Base-by-base conservation (phyloP, 2,888 invertebrate species). In the Drosophila limbata region DNA sequence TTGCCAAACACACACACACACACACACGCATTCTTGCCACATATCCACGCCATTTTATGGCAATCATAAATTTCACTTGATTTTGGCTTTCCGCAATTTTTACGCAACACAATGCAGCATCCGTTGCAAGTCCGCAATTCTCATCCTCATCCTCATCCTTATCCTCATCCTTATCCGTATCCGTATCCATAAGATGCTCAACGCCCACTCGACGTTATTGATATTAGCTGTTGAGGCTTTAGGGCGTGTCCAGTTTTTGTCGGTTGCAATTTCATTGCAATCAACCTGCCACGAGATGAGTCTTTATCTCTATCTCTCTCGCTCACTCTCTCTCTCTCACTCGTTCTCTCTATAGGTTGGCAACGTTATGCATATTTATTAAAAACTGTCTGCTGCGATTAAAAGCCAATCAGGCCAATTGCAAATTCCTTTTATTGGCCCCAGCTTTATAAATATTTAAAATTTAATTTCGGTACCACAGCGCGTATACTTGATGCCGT, bases 381-480 rank as follows among this genome's bases (percentile, higher is more conserved):
- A 83, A 87, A 86, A 86, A 85, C 81, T 85, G 88, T 87, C 88
- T 86, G 85, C 81, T 79, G 85, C 85, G 85, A 85, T 86, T 86
- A 86, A 86, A 86, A 86, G 85, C 83, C 85, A 86, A 86, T 86
- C 88, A 79, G 81, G 79, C 85, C 79, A 84, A 87, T 86, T 84
- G 82, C 78, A 78, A 87, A 84, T 86, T 89, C 87, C 84, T 87
- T 89, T 86, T 88, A 82, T 87, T 87, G 87, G 79, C 52, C 60
- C 64, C 80, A 52, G 73, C 80, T 78, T 87, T 84, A 86, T 86
- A 89, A 86, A 89, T 86, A 87, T 86, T 86, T 86, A 86, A 86
- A 86, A 86, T 89, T 86, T 89, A 86, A 89, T 89, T 86, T 85
- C 81, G 78, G 65, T 83, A 67, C 69, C 75, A 70, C 82, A 52